Conservation (phyloP, 2,888 invertebrate genomes). For the Lasiommata megera region DNA sequence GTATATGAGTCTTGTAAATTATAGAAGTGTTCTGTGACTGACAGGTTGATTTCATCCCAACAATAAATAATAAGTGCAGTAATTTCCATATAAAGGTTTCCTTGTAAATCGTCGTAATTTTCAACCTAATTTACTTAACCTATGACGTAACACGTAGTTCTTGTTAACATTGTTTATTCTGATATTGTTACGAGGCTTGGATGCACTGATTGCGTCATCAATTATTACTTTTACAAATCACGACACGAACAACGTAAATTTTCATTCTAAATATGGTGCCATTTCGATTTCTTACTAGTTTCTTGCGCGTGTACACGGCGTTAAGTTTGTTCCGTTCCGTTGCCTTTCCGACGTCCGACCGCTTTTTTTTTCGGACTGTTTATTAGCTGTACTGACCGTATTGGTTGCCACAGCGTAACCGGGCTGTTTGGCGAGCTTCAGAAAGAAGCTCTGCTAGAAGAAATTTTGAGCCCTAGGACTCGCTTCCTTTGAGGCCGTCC, state of each 20-base stretch:
- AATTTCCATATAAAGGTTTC: conserved; percentile 8
- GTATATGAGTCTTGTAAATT: neutral
- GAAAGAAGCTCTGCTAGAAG: too few relatives aligned
- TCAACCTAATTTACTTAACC: neutral
- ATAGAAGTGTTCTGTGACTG: conserved; percentile 3
- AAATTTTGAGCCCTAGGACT: too few relatives aligned
- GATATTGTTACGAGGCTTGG: conserved; percentile 1
- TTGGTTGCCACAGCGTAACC: too few relatives aligned
- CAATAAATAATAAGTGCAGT: conserved; percentile 5
- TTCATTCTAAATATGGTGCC: too few relatives aligned
- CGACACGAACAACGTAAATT: too few relatives aligned
- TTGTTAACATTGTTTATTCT: conserved; percentile 11
- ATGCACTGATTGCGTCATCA: neutral
- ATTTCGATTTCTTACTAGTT: too few relatives aligned
- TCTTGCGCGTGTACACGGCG: too few relatives aligned
- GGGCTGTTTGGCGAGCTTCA: too few relatives aligned
- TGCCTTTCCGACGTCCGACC: too few relatives aligned
- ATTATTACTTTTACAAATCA: neutral
- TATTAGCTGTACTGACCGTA: too few relatives aligned
- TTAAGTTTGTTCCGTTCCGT: neutral
- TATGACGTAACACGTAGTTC: neutral
- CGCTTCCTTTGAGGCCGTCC: too few relatives aligned
- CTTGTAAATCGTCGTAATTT: neutral
- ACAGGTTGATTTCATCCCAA: conserved; percentile 3
- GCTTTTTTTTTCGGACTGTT: too few relatives aligned